phyloP scores from a whole-genome alignment of 1,140 invertebrate genomes.

The Calosoma granatense region DNA sequence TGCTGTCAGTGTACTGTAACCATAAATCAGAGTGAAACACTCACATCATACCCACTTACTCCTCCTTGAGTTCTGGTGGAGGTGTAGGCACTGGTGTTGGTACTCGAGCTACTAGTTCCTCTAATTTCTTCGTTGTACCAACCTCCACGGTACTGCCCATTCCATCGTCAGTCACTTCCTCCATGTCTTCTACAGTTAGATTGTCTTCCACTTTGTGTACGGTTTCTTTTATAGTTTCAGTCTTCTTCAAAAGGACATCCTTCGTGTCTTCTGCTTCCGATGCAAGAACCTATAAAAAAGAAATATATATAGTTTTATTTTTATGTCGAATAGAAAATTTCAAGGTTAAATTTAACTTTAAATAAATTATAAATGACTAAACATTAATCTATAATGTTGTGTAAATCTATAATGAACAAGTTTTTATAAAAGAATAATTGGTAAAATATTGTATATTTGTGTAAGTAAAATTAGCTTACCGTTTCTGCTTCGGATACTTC shows the following conservation, averaged over 20 bases:
- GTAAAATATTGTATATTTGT: too few species aligned
- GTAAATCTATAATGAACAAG: too few species aligned
- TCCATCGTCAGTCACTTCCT: constrained; percentile 15
- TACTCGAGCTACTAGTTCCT: constrained; percentile 19
- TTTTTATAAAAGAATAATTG: too few species aligned
- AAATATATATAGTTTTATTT: neutral
- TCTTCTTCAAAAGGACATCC: constrained; percentile 20
- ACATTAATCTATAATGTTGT: too few species aligned
- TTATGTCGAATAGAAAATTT: too few species aligned
- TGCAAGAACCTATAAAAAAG: constrained; percentile 13
- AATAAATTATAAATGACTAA: too few species aligned
- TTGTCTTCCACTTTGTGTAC: neutral
- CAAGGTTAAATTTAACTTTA: too few species aligned
- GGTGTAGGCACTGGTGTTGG: constrained; percentile 13
- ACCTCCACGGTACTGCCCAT: constrained; percentile 16
- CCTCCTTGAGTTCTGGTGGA: constrained; percentile 19
- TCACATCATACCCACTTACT: constrained; percentile 25
- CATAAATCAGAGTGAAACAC: constrained; percentile 16
- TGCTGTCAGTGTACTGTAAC: too few species aligned
- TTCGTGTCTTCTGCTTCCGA: constrained; percentile 28
- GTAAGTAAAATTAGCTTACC: too few species aligned
- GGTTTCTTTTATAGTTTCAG: neutral
- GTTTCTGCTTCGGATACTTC: constrained; percentile 31
- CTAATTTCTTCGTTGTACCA: constrained; percentile 17
- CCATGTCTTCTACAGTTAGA: constrained; percentile 3